Evolutionary conservation across 2,113 vertebrate genomes (phyloP).

Genomic region (Nettapus auritus): DNA sequence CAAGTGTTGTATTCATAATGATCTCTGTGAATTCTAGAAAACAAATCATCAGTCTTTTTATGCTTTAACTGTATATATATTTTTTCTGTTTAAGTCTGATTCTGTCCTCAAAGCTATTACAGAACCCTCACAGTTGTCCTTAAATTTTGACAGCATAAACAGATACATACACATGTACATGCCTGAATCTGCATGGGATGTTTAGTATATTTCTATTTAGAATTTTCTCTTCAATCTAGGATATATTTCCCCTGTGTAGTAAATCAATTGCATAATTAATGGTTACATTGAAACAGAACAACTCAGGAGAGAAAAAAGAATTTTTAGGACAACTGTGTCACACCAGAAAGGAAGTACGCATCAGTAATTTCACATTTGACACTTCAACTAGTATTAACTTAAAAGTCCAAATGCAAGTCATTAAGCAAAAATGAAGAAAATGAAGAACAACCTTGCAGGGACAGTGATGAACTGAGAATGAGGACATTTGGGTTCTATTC

Average conservation of each 20-base stretch:
- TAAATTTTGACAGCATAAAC: neutral
- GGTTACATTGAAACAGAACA: constrained; percentile 14
- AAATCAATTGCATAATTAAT: constrained; percentile 31
- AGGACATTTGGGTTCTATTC: constrained; percentile 59
- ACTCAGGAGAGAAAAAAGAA: neutral
- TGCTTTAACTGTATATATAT: neutral
- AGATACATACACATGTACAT: neutral
- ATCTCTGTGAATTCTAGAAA: neutral
- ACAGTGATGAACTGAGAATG: constrained; percentile 32
- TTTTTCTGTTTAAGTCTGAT: neutral
- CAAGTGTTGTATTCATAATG: constrained; percentile 1
- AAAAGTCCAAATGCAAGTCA: constrained; percentile 37
- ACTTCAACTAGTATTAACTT: constrained; percentile 53
- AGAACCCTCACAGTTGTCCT: neutral
- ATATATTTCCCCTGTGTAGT: neutral
- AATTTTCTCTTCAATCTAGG: neutral
- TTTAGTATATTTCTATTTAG: neutral
- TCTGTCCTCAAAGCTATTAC: neutral
- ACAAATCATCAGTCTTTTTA: neutral
- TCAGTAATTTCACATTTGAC: constrained; percentile 50
- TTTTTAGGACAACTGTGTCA: constrained; percentile 28
- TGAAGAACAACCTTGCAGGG: constrained; percentile 37
- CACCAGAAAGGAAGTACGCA: constrained; percentile 13
- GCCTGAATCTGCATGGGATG: neutral
- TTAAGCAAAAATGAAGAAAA: constrained; percentile 52